These are phyloP conservation scores for Iphiclides podalirius DNA, from an alignment of 2,888 invertebrate species.

Conservation along the genomic window DNA sequence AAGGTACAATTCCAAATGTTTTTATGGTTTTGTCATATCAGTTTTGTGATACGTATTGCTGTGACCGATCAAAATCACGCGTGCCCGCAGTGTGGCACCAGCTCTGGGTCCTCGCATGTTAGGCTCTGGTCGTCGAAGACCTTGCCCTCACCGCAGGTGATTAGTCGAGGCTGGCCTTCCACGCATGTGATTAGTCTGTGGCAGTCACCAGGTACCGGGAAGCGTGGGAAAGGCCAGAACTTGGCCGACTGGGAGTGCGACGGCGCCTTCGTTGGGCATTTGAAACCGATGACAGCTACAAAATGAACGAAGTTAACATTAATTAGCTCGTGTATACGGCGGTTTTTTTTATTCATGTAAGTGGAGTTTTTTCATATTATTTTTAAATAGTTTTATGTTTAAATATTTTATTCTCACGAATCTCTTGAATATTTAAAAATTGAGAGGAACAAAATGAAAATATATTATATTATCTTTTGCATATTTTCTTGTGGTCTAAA, in stretches of 20 bases:
- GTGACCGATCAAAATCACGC: conserved; percentile 43
- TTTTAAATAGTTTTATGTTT: too few relatives aligned
- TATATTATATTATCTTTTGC: too few relatives aligned
- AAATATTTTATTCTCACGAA: too few relatives aligned
- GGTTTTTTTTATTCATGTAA: too few relatives aligned
- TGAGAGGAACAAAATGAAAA: too few relatives aligned
- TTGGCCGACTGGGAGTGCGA: conserved; percentile 89
- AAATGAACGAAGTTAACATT: conserved; percentile 29
- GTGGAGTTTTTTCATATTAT: too few relatives aligned
- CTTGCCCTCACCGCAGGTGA: conserved; percentile 92
- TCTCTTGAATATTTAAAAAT: too few relatives aligned
- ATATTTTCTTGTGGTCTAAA: too few relatives aligned
- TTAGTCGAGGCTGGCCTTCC: conserved; percentile 92
- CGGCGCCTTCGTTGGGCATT: conserved; percentile 92
- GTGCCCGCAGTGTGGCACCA: conserved; percentile 72
- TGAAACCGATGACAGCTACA: conserved; percentile 93
- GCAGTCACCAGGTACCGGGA: conserved; percentile 92
- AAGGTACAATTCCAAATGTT: too few relatives aligned
- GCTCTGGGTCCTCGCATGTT: conserved; percentile 90
- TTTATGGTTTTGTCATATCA: too few relatives aligned
- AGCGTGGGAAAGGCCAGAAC: conserved; percentile 96
- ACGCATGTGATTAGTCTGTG: conserved; percentile 94
- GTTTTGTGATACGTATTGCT: conserved; percentile 43
- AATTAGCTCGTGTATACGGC: too few relatives aligned
- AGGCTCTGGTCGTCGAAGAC: conserved; percentile 91